A percentile compares a stretch with the other conserved stretches of the same genome.
Conservation (phyloP, 2,113 vertebrate species). For the Fulica atra region DNA sequence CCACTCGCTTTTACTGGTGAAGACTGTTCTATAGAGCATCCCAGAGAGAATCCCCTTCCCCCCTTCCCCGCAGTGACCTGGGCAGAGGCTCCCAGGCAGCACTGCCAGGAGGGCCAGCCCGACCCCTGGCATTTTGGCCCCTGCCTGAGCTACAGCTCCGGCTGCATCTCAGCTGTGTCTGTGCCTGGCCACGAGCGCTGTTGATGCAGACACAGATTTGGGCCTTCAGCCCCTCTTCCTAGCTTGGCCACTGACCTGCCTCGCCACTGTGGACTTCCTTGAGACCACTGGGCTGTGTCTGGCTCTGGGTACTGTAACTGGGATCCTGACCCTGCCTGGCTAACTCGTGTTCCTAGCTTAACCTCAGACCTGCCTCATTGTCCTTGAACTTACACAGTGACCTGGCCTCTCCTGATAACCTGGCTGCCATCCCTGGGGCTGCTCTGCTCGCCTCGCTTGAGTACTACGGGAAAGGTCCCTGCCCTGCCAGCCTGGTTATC, state of each 20-base stretch:
- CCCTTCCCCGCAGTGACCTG: background rate
- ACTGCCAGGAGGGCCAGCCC: accelerated
- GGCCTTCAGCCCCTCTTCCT: background rate
- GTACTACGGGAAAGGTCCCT: background rate
- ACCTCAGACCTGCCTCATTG: background rate
- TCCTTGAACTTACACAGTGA: accelerated
- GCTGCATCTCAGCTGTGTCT: accelerated
- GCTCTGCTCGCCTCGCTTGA: accelerated
- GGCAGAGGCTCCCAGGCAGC: background rate
- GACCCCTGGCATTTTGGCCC: accelerated
- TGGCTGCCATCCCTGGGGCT: background rate
- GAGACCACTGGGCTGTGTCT: background rate
- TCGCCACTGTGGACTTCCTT: background rate
- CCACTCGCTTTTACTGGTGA: background rate
- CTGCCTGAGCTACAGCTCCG: background rate
- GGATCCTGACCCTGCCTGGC: background rate
- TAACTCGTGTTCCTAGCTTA: accelerated
- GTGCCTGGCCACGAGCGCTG: background rate
- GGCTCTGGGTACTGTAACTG: background rate
- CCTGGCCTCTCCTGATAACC: background rate
- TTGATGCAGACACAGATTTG: background rate
- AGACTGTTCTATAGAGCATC: background rate
- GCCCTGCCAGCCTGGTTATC: background rate
- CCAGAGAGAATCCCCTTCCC: accelerated
- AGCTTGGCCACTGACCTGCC: background rate